Evolutionary conservation across 1,140 invertebrate species (phyloP), one percentile per base, ranked within the genome.

Genomic region (Heliothis virescens): DNA sequence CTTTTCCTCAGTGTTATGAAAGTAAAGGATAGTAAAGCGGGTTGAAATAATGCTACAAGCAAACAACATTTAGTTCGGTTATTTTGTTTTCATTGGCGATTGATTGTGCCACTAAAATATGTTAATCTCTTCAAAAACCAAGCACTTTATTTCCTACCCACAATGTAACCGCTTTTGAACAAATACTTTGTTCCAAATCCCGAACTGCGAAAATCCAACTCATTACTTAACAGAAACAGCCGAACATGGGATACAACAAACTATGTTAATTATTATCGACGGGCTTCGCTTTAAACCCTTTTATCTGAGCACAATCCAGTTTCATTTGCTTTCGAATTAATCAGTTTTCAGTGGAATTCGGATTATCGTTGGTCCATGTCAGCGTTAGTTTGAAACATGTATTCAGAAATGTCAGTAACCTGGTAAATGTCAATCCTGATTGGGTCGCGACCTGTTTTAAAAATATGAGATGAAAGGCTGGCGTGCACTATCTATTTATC

Each of bases 251-350:
- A 57, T 11, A 13, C 18, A 57, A 11, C n/a, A 57, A 18, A n/a
- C 53, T 18, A 57, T 18, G 16, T 18, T 18, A 57, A 57, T 18
- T 18, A 10, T 18, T 57, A 18, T 57, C 52, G 3, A 53, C 5
- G 53, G 53, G 13, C 16, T 55, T 15, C 9, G 10, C 15, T 55
- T 55, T 16, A 16, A 55, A 55, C 5, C 53, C n/a, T 55, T 55
- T 55, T 55, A 55, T 55, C 53, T 55, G 53, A 55, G 53, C n/a
- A 55, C 53, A 55, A 55, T 16, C 15, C n/a, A n/a, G 9, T 55
- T 55, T 41, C 16, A 55, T n/a, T 16, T 7, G n/a, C 16, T 55
- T 16, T 9, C 53, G 53, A 55, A 55, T 16, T 16, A 55, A 55
- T 16, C 34, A 55, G 16, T 18, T 55, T 55, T 18, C 53, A 55